Evolutionary conservation across 92 coral and sea anemone genomes (phyloP), one percentile per base, ranked within the genome.

Genomic region (Isaurus tuberculatus): DNA sequence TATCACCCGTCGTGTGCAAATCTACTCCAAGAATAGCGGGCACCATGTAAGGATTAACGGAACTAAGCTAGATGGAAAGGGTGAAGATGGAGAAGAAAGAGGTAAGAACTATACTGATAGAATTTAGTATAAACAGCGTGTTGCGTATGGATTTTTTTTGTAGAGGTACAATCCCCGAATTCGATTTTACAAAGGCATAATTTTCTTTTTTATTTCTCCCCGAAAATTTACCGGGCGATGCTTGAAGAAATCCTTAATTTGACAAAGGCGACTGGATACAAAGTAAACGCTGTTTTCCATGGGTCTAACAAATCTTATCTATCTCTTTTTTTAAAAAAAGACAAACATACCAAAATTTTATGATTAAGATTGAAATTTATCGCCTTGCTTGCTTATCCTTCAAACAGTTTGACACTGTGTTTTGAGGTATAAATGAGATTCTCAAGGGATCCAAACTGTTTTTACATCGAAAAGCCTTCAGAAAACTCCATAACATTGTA

Each of bases 1-100:
- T 23, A 77, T 60, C 22, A 49, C 64, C 20, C 82, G 82, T 9
- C 67, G 69, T 6, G 82, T 77, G 22, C 82, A 77, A 58, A 77
- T 77, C 60, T 77, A 77, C 25, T 77, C 82, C 33, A 36, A 37
- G 14, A 77, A 77, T 55, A 77, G 70, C 34, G 70, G 82, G 0
- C 70, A 26, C 32, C 82, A 77, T 20, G 7, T 77, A 10, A 77
- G 82, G 20, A 51, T 77, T 77, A 77, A 57, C 58, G 82, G 82
- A 28, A 28, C 53, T 5, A 57, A 14, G 70, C 16, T 77, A 3
- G 82, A 77, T 43, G 82, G 82, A 13, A 27, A 67, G 23, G 82
- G 82, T 15, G 29, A 36, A 19, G 82, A 77, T 4, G 82, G 82
- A 9, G 82, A 60, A 1, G 53, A 20, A 55, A 58, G 36, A 32